Evolutionary conservation across 2,113 vertebrate genomes (phyloP).

Genomic region (Indicator indicator): DNA sequence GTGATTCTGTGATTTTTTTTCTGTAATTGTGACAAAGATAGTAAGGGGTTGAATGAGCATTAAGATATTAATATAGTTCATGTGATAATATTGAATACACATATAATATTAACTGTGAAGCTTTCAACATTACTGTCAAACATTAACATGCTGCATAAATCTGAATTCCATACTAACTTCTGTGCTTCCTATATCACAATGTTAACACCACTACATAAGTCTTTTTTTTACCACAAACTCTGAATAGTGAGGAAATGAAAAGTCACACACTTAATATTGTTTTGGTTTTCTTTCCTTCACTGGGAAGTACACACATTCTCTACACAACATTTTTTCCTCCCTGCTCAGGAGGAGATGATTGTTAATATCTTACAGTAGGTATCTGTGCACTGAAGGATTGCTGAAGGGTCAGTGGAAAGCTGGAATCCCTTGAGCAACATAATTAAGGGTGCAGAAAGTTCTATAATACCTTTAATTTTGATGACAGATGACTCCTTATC

Average conservation of each 20-base stretch:
- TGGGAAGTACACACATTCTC: neutral
- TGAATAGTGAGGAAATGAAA: neutral
- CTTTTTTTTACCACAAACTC: neutral
- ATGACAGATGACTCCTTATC: conserved; percentile 3
- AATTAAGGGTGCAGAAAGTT: neutral
- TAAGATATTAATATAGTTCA: neutral
- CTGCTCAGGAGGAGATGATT: neutral
- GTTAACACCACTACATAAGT: neutral
- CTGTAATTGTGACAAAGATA: neutral
- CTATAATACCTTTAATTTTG: neutral
- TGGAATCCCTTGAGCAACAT: neutral
- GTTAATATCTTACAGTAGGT: neutral
- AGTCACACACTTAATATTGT: neutral
- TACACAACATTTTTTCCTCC: neutral
- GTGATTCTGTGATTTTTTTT: neutral
- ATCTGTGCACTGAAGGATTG: neutral
- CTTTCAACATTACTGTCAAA: neutral
- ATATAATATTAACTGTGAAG: neutral
- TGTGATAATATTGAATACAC: neutral
- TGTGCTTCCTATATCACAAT: neutral
- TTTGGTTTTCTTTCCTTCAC: neutral
- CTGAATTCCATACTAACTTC: neutral
- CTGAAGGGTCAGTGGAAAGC: neutral
- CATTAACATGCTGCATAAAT: neutral
- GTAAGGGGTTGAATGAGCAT: neutral